Evolutionary conservation across 2,888 invertebrate genomes (phyloP).

Genomic region (Apodemia hepburni): DNA sequence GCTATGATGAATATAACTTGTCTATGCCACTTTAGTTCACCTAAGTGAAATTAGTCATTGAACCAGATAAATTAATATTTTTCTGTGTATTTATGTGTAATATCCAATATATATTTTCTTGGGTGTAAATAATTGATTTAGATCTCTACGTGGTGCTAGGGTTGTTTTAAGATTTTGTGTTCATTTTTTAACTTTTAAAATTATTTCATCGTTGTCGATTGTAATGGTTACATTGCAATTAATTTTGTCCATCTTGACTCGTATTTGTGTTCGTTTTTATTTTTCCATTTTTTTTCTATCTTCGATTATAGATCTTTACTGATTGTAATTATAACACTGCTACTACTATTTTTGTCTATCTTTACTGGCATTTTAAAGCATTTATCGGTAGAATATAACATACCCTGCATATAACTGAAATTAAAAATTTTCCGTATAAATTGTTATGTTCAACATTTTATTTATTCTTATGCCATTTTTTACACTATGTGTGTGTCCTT

Average conservation of each 20-base stretch:
- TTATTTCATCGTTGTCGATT: not conserved
- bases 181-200: not conserved
- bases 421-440: not conserved
- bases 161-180: not conserved
- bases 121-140: not conserved
- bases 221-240: not conserved
- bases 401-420: not conserved
- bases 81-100: too few relatives aligned
- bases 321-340: not conserved
- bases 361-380: not conserved
- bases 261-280: not conserved
- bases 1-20: too few relatives aligned
- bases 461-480: conserved; percentile 5
- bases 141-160: not conserved
- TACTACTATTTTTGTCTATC: not conserved
- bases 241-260: not conserved
- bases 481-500: conserved; percentile 7
- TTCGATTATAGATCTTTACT: not conserved
- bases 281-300: not conserved
- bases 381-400: not conserved
- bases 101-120: too few relatives aligned
- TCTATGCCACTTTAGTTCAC: too few relatives aligned
- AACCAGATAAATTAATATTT: too few relatives aligned
- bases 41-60: too few relatives aligned
- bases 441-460: conserved; percentile 5